phyloP scores from a whole-genome alignment of 1,140 invertebrate genomes.

The Euglossa dilemma region DNA sequence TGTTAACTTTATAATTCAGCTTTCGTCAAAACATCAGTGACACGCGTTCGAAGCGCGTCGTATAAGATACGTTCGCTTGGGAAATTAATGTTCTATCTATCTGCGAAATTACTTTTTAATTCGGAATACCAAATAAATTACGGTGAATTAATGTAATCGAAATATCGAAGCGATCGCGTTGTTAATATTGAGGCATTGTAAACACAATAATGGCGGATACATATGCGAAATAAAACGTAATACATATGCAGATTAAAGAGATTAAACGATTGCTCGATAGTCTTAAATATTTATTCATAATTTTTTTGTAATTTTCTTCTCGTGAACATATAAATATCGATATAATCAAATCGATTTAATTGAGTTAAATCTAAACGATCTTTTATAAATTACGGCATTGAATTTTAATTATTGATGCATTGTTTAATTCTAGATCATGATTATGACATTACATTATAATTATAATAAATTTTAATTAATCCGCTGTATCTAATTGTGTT shows the following conservation, averaged over 20 bases:
- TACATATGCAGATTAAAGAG: background rate
- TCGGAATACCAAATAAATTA: background rate
- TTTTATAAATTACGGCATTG: no score
- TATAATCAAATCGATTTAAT: no score
- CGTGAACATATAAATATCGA: no score
- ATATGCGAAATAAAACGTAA: background rate
- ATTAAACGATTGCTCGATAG: no score
- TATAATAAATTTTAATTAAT: background rate
- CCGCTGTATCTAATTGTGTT: background rate
- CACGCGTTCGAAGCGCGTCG: background rate
- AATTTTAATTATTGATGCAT: background rate
- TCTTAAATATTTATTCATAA: no score
- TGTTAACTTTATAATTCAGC: constrained; percentile 4
- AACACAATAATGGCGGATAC: background rate
- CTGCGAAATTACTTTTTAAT: background rate
- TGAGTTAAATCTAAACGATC: no score
- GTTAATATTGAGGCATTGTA: background rate
- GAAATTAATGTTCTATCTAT: background rate
- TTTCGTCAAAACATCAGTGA: background rate
- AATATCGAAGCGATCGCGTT: background rate
- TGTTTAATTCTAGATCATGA: no score
- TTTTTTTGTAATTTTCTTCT: no score
- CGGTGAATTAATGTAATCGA: background rate
- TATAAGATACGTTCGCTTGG: background rate
- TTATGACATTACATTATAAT: background rate